Evolutionary conservation across 2,113 vertebrate species (phyloP), one percentile per base, ranked within the genome.

Genomic region (Jaculus jaculus): DNA sequence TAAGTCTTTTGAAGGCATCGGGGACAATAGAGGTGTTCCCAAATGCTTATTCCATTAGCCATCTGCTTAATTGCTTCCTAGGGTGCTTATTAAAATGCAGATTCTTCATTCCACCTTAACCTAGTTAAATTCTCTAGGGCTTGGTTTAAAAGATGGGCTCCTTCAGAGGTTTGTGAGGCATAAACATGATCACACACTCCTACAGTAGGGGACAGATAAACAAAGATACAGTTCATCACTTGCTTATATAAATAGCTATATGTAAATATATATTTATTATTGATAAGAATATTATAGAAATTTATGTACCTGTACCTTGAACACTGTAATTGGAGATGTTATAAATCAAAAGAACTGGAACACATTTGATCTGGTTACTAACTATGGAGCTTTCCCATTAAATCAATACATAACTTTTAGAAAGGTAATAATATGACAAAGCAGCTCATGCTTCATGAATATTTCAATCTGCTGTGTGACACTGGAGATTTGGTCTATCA

Each of bases 281-380:
- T 84, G 54, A 26, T 69, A 20, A 82, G 54, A 91, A 82, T 39
- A 69, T 63, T 24, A 81, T 32, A 84, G 5, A n/a, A 84, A 58
- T 60, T 30, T 58, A 47, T 80, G n/a, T 63, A n/a, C 7, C 32
- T 95, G 9, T 32, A 89, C 73, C 94, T 85, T 92, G 68, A 94
- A 66, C 13, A 86, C 2, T 2, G 1, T 85, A 74, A 75, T 51
- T 89, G 17, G 4, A 12, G 10, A 58, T 69, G 26, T 5, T 75
- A 34, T 68, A 86, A 71, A 79, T 85, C 20, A 89, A 93, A 87
- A 77, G 30, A 65, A 9, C 51, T 83, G 80, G 10, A 69, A 69
- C 15, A 2, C 68, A 0, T 72, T 94, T 74, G 3, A 10, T 39
- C 9, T n/a, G 17, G 60, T 51, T 84, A 3, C 4, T 80, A 60